Conservation (phyloP, 2,797 vertebrate species). For the Gallinago stenura region DNA sequence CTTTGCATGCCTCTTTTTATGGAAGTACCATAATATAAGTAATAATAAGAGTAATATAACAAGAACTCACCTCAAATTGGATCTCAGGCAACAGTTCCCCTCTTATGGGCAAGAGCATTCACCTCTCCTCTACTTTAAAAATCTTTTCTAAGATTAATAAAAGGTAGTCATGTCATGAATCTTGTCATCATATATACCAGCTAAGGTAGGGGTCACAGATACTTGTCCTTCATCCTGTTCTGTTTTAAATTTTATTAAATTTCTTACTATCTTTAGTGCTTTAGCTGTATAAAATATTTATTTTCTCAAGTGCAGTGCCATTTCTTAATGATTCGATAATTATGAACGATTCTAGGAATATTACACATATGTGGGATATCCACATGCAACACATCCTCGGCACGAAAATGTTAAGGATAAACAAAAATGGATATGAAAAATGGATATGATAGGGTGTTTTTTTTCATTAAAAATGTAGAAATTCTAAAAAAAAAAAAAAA, state of each 20-base stretch:
- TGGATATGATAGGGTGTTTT: background rate
- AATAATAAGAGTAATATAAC: background rate
- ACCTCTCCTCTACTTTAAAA: background rate
- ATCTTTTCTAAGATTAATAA: background rate
- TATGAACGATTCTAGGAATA: background rate
- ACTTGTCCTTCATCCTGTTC: background rate
- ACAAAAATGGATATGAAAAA: background rate
- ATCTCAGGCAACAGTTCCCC: background rate
- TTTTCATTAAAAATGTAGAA: background rate
- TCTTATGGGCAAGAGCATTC: background rate
- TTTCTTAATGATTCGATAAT: background rate
- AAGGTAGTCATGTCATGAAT: background rate
- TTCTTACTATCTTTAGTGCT: background rate
- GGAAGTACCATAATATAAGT: background rate
- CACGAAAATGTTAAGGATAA: background rate
- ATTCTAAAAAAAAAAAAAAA: background rate
- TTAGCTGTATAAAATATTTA: background rate
- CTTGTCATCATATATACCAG: background rate
- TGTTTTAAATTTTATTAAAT: constrained; percentile 46
- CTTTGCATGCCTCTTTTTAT: background rate
- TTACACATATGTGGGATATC: background rate
- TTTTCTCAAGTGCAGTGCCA: background rate
- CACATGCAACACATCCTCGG: background rate
- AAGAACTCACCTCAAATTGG: background rate
- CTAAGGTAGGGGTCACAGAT: background rate